These are phyloP conservation scores for Sarcophaga caerulescens DNA, from an alignment of 2,888 invertebrate genomes.

Conservation along the genomic window DNA sequence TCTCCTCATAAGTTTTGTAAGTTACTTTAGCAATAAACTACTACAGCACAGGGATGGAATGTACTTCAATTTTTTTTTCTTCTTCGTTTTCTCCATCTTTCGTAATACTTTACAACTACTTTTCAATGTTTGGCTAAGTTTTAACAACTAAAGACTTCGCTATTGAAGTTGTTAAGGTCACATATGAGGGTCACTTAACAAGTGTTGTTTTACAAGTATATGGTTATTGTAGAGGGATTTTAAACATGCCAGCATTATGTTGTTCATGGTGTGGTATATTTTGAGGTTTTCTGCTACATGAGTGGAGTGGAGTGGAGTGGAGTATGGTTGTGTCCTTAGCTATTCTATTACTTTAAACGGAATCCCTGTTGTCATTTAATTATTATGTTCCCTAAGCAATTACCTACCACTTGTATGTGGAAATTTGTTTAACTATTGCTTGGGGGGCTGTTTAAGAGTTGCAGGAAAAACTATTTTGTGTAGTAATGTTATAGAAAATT, in stretches of 20 bases:
- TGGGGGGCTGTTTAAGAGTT: conserved; percentile 22
- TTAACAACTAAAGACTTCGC: background rate
- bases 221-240: background rate
- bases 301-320: background rate
- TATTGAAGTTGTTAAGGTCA: conserved; percentile 26
- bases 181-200: conserved; percentile 49
- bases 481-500: too few species aligned
- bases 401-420: conserved; percentile 63
- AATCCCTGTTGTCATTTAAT: conserved; percentile 51
- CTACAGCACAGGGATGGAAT: background rate
- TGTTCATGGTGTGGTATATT: background rate
- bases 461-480: too few species aligned
- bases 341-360: background rate
- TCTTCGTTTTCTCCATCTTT: background rate
- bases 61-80: too few species aligned
- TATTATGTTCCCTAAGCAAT: conserved; percentile 59
- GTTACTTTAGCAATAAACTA: conserved; percentile 4
- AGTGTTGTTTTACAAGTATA: background rate
- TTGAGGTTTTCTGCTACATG: background rate
- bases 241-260: too few species aligned
- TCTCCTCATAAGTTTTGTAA: background rate
- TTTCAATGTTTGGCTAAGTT: conserved; percentile 2
- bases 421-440: conserved; percentile 58
- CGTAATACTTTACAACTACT: conserved; percentile 1
- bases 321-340: background rate